phyloP scores from a whole-genome alignment of 1,140 invertebrate species.

The Dreissena rostriformis region DNA sequence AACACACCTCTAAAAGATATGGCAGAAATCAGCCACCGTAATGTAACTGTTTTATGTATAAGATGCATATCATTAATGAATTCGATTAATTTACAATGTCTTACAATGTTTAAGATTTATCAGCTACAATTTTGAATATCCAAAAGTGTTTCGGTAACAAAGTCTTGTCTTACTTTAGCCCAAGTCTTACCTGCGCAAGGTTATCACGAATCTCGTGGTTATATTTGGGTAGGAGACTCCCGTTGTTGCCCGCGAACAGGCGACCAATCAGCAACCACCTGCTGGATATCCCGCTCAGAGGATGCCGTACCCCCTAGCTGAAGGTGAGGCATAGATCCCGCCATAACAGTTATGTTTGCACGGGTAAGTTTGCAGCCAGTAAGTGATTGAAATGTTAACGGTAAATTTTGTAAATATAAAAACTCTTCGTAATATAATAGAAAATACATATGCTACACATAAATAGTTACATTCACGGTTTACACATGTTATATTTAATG shows the following conservation, averaged over 20 bases:
- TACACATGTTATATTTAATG: conserved; percentile 37
- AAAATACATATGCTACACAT: background rate
- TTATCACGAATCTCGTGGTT: conserved; percentile 95
- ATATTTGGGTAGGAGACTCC: conserved; percentile 98
- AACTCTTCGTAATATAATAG: conserved; percentile 24
- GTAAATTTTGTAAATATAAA: background rate
- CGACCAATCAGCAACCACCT: conserved; percentile 73
- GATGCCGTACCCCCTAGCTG: conserved; percentile 79
- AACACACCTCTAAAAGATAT: too few relatives aligned
- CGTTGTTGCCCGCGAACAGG: conserved; percentile 84
- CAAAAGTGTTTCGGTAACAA: too few relatives aligned
- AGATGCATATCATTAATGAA: too few relatives aligned
- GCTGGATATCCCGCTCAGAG: conserved; percentile 64
- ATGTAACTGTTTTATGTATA: too few relatives aligned
- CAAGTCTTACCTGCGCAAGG: conserved; percentile 91
- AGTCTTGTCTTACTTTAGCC: conserved; percentile 82
- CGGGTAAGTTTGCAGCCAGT: too few relatives aligned
- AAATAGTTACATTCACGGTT: background rate
- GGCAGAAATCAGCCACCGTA: too few relatives aligned
- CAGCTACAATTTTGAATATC: too few relatives aligned
- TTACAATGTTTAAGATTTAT: too few relatives aligned
- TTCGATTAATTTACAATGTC: too few relatives aligned
- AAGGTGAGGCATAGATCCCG: conserved; percentile 6
- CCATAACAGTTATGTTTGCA: too few relatives aligned
- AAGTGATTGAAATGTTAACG: background rate